These are phyloP conservation scores for Lithophane ornitopus DNA, from an alignment of 2,888 invertebrate species.

Conservation along the genomic window DNA sequence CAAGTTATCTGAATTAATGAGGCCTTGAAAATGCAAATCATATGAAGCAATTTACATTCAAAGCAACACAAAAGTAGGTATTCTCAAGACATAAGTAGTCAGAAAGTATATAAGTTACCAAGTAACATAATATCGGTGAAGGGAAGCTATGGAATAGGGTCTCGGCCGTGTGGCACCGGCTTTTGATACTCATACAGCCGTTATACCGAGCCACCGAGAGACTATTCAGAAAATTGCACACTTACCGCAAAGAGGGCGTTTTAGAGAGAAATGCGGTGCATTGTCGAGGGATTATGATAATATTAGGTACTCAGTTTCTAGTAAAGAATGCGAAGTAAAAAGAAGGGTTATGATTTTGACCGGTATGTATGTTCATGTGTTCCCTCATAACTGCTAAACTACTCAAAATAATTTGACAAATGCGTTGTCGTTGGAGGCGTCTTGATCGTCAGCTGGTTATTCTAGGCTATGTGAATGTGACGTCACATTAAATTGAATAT, in stretches of 20 bases:
- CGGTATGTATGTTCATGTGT: too few species aligned
- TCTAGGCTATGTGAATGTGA: too few species aligned
- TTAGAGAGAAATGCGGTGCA: conserved; percentile 1
- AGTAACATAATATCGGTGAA: conserved; percentile 40
- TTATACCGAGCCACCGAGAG: not conserved
- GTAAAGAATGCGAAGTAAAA: too few species aligned
- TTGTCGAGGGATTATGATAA: too few species aligned
- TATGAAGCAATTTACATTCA: conserved; percentile 6
- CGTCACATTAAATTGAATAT: too few species aligned
- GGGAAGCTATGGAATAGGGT: conserved; percentile 50
- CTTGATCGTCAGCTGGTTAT: too few species aligned
- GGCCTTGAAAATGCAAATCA: conserved; percentile 37
- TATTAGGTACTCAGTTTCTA: too few species aligned
- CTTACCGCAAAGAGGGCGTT: conserved; percentile 8
- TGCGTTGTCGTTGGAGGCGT: too few species aligned
- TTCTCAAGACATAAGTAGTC: conserved; percentile 5
- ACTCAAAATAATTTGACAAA: too few species aligned
- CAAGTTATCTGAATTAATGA: conserved; percentile 13
- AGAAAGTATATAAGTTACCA: conserved; percentile 13
- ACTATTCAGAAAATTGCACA: conserved; percentile 25
- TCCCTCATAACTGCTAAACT: too few species aligned
- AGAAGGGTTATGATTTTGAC: too few species aligned
- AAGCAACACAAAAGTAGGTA: not conserved
- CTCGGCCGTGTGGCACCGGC: conserved; percentile 37
- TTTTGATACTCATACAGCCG: conserved; percentile 21